Conservation (phyloP, 2,797 vertebrate genomes). For the Phylloscopus collybita region DNA sequence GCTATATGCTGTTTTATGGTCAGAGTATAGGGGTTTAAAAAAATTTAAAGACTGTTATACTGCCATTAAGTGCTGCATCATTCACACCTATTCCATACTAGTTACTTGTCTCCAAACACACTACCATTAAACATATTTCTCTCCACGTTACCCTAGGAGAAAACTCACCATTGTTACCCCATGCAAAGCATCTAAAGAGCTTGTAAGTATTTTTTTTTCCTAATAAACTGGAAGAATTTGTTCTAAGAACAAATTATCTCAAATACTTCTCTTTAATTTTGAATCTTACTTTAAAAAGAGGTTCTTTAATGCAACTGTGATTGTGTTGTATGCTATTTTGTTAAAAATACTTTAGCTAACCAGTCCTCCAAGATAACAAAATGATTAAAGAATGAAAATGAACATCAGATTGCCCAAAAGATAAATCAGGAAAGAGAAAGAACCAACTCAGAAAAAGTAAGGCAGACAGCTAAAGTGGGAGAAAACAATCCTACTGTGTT, state of each 20-base stretch:
- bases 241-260: background rate
- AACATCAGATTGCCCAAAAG: conserved; percentile 41
- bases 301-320: background rate
- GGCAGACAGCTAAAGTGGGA: conserved; percentile 15
- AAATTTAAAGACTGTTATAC: background rate
- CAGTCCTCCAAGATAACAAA: background rate
- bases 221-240: conserved; percentile 16
- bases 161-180: conserved; percentile 19
- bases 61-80: background rate
- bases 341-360: background rate
- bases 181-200: conserved; percentile 27
- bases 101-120: background rate
- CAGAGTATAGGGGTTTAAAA: background rate
- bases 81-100: conserved; percentile 46
- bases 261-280: background rate
- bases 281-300: background rate
- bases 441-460: conserved; percentile 8
- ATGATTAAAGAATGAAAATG: conserved; percentile 8
- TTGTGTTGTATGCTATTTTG: background rate
- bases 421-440: conserved; percentile 34
- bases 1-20: background rate
- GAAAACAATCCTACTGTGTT: conserved; percentile 44
- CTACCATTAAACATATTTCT: background rate
- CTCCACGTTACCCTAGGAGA: background rate
- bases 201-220: conserved; percentile 8